Evolutionary conservation across 2,797 vertebrate genomes (phyloP).

Genomic region (Petrocephalus schoutedeni): DNA sequence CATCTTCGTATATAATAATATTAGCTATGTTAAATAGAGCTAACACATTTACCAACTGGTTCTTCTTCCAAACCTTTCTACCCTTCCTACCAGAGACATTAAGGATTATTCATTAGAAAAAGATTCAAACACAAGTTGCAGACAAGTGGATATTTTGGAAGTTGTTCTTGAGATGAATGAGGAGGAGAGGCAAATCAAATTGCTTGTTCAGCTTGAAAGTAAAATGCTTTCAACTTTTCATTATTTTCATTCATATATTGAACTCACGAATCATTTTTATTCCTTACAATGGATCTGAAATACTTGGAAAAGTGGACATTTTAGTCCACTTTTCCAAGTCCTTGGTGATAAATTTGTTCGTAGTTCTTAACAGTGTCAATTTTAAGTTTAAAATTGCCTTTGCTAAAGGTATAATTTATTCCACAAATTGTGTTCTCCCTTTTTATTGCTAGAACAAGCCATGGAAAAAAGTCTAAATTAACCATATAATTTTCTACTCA

Average conservation of each 20-base stretch:
- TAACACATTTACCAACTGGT: neutral
- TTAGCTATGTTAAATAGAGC: neutral
- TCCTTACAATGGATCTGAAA: slow-evolving; percentile 13
- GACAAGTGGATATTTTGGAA: neutral
- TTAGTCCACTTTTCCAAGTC: neutral
- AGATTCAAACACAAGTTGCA: neutral
- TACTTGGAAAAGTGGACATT: slow-evolving; percentile 13
- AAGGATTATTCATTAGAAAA: neutral
- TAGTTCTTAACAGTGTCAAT: slow-evolving; percentile 10
- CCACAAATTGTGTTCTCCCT: neutral
- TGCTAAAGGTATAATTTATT: slow-evolving; percentile 18
- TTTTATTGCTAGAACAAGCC: slow-evolving; percentile 13
- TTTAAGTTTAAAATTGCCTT: slow-evolving; percentile 22
- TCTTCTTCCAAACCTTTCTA: neutral
- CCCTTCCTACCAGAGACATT: neutral
- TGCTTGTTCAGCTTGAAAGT: slow-evolving; percentile 10
- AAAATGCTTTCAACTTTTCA: neutral
- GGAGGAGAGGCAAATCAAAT: neutral
- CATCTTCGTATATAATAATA: neutral
- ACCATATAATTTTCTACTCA: slow-evolving; percentile 18
- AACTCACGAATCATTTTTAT: neutral
- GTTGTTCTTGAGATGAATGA: slow-evolving; percentile 9
- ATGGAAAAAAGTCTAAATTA: slow-evolving; percentile 25
- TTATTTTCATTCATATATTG: slow-evolving; percentile 14
- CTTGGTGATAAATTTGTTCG: neutral